A percentile compares a stretch with the other conserved stretches of the same genome.
These are phyloP conservation scores for Hyla sarda DNA, from an alignment of 2,113 vertebrate species.

Conservation along the genomic window DNA sequence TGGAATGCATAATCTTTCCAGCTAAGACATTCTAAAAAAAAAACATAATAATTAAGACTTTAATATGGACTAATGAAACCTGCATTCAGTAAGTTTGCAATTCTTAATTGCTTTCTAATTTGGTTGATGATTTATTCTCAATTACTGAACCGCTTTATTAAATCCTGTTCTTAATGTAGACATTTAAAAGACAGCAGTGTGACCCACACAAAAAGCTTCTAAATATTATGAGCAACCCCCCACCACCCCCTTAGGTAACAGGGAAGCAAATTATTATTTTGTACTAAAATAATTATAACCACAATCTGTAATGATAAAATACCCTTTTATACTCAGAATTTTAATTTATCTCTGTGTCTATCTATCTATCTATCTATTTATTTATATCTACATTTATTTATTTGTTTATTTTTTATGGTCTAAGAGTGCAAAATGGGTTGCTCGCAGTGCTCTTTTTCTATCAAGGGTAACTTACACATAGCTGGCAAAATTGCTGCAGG, in stretches of 20 bases:
- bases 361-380: no score
- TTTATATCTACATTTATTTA: no score
- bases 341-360: no score
- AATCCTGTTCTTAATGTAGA: slow-evolving; percentile 6
- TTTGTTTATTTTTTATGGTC: no score
- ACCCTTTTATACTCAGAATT: no score
- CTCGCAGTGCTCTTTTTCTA: no score
- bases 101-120: slow-evolving; percentile 57
- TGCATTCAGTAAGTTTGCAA: slow-evolving; percentile 23
- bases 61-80: slow-evolving; percentile 49
- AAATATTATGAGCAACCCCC: background rate
- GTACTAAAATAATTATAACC: no score
- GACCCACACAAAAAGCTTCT: background rate
- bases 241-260: background rate
- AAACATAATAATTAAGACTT: slow-evolving; percentile 37
- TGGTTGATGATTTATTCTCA: slow-evolving; percentile 52
- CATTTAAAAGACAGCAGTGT: background rate
- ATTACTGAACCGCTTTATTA: slow-evolving; percentile 40
- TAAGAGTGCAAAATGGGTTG: no score
- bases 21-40: slow-evolving; percentile 5
- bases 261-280: background rate
- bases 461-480: no score
- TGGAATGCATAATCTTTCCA: slow-evolving; percentile 6
- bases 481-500: no score
- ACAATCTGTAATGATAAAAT: no score